Percentiles rank a stretch among this genome's conserved stretches.
Conservation (phyloP, 2,113 vertebrate species). For the Cyprinus carpio region DNA sequence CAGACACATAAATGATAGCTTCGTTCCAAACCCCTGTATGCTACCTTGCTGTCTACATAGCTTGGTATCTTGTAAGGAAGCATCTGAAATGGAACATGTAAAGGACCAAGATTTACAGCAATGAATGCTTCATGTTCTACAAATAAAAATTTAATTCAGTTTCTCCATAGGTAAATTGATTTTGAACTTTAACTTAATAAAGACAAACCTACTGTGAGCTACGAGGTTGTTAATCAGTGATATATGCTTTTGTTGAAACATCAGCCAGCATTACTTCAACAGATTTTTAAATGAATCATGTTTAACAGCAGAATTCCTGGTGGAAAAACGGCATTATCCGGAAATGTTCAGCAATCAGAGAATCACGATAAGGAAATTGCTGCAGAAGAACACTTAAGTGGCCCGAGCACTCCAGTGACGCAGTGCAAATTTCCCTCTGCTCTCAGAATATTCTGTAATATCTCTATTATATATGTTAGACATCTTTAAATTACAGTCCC, state of each 20-base stretch:
- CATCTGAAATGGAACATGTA: neutral
- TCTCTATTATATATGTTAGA: neutral
- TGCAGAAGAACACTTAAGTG: neutral
- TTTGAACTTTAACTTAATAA: neutral
- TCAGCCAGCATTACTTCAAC: neutral
- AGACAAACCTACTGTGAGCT: neutral
- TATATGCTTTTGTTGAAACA: neutral
- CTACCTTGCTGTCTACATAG: neutral
- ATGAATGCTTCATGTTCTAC: neutral
- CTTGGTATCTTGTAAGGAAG: neutral
- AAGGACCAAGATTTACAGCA: neutral
- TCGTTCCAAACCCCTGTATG: neutral
- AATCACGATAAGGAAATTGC: neutral
- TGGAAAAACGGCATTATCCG: neutral
- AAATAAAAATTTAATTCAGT: neutral
- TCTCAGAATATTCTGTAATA: neutral
- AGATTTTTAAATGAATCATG: neutral
- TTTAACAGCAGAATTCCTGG: neutral
- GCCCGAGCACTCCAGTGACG: neutral
- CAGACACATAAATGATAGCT: neutral
- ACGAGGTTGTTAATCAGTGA: neutral
- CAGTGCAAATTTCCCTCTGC: neutral
- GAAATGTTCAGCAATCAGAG: neutral
- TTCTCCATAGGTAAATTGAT: neutral
- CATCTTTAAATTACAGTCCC: too few relatives aligned